Evolutionary conservation across 1,140 invertebrate species (phyloP), one percentile per base, ranked within the genome.

Genomic region (Drosophila kurseongensis): DNA sequence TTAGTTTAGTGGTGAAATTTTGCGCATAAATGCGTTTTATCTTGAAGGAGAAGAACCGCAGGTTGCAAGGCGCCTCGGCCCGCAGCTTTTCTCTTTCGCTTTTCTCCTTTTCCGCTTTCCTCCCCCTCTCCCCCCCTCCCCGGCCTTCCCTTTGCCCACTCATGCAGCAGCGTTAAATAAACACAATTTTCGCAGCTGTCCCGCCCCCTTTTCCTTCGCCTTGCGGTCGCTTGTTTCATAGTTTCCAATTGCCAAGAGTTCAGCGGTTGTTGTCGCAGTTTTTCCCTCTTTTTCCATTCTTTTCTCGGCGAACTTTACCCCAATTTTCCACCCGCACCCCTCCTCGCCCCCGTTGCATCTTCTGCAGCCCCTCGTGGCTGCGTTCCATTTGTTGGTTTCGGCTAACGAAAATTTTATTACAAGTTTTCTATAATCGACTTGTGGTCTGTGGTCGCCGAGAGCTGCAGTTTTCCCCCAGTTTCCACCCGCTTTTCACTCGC

Each of bases 341-440:
- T 13, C 27, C 0, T 0, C 12, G 23, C 27, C 16, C 10, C 40
- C 42, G 35, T 18, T 59, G 14, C 76, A 66, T 66, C 47, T 66
- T 66, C 45, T 18, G 8, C 12, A 13, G 44, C 42, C 41, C n/a
- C 23, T 60, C 47, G 61, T 65, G 54, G 62, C 75, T 58, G 71
- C 80, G 71, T 78, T 82, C 65, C 80, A 63, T 84, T 85, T 80
- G 66, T 57, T 72, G 68, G 73, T 79, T 75, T 83, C 60, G 73
- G 77, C 73, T 81, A 81, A 86, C 82, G 78, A 85, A 86, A 78
- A 85, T 86, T 81, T 69, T 86, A 85, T 85, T 85, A 85, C 82
- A 85, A 85, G 65, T 85, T 85, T 85, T 71, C 82, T 85, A 80
- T 85, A 85, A 85, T 85, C 82, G 82, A 85, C 82, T 84, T 84